Conservation (phyloP, 2,113 vertebrate species). For the Orcinus orca region DNA sequence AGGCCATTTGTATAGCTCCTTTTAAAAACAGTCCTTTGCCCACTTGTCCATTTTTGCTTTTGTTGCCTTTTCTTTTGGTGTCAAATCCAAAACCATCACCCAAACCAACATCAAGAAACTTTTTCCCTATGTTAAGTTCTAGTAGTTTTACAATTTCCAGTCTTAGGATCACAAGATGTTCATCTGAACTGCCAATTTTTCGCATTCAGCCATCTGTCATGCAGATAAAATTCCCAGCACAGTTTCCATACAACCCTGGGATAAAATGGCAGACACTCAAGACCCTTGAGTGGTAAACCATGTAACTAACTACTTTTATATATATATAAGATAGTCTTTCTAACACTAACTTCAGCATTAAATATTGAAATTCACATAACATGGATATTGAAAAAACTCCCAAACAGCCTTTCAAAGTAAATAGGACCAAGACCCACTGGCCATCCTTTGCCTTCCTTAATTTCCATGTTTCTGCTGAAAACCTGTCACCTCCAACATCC, state of each 20-base stretch:
- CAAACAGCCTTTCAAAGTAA: background rate
- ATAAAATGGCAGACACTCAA: rapidly evolving
- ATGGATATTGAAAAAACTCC: background rate
- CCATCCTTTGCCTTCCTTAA: background rate
- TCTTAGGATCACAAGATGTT: background rate
- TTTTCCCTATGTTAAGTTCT: background rate
- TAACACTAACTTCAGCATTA: background rate
- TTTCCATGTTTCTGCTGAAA: background rate
- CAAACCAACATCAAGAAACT: background rate
- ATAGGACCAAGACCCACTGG: background rate
- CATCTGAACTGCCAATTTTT: conserved; percentile 62
- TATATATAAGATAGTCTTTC: background rate
- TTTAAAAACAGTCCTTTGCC: background rate
- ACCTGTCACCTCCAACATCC: background rate
- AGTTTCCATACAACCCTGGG: background rate
- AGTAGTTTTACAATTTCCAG: background rate
- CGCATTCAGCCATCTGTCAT: background rate
- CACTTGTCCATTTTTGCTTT: background rate
- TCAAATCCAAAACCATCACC: background rate
- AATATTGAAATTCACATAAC: background rate
- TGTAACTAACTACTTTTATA: background rate
- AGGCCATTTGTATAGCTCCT: background rate
- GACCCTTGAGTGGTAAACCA: background rate
- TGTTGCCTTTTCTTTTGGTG: background rate
- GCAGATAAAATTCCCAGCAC: conserved; percentile 30